Base-by-base conservation (phyloP, 2,888 invertebrate species). In the Trichogramma evanescens region DNA sequence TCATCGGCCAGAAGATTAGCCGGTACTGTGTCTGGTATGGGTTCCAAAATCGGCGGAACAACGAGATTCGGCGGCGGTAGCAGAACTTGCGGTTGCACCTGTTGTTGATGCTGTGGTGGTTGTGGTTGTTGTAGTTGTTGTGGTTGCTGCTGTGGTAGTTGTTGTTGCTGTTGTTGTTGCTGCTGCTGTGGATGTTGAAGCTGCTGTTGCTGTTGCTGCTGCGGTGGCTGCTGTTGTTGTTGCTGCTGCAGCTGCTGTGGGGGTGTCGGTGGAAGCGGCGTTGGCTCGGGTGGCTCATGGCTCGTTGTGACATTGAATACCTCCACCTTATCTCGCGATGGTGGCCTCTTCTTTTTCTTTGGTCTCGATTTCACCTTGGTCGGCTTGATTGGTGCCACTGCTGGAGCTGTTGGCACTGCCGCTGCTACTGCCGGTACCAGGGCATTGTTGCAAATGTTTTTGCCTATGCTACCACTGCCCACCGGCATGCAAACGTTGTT, bases 291-390 rank as follows among this genome's bases (percentile, higher is more conserved):
- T 9, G 10, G 9, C 10, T 8, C 55, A 2, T 54, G 50, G 54
- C 26, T 26, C 26, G 26, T 26, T 26, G 26, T 26, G 26, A 26
- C 26, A 26, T 26, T 26, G 26, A 45, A 9, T 45, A 55, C 26
- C 10, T 62, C 62, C 26, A 58, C 10, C 13, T 62, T 58, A 62
- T 8, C 63, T 63, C 2, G 67, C 4, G 74, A 69, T 0, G 71
- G 70, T 7, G 75, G 75, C 54, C 77, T 71, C 63, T 76, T 77
- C 40, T 76, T 69, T 60, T 77, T 77, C 61, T 77, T 77, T 48
- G 77, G 75, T 58, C 74, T 69, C 1, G 77, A 74, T 65, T 77
- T 77, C 46, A 59, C 26, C 7, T 62, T 59, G 39, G 48, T 62
- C 5, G 63, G 50, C 1, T 51, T 51, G 43, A 13, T n/a, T 9